Base-by-base conservation (phyloP, 64 coral and sea anemone species). In the Pocillopora verrucosa region DNA sequence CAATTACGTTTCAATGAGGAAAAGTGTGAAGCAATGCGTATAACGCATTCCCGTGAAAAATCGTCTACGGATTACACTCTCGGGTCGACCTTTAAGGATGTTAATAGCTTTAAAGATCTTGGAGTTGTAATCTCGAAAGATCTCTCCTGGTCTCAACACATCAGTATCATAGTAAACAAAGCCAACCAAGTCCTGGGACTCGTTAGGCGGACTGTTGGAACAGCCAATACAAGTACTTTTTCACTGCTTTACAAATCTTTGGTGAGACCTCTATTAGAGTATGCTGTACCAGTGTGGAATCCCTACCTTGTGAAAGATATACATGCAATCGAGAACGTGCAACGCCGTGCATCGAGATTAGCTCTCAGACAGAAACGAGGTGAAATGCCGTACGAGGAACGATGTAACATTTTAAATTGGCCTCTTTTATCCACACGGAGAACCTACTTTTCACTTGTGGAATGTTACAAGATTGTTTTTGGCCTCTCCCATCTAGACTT, bases 1-100 rank as follows among this genome's bases (percentile, higher is more conserved):
- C 84, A 87, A 74, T 7, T 87, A 25, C 57, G 67, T 73, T 87
- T 87, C 20, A 87, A 87, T 87, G 34, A 26, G 68, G 36, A 74
- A 56, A 87, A 70, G 45, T 86, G 82, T 69, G 82, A 72, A 72
- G 73, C 51, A 19, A 58, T 58, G 35, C 78, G 34, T n/a, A 80
- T 80, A 80, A 51, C 78, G 78, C 78, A 80, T 80, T 59, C 78
- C 11, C 78, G 78, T 58, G 78, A 80, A 16, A 35, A 79, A 51
- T 79, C 77, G 37, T 60, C 14, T 79, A 79, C 57, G 12, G 6
- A 79, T 19, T 79, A 79, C 59, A 79, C 2, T 16, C 13, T 79
- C 59, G 77, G 37, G 4, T 60, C 16, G 77, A 16, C 59, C 30
- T 62, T 80, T 25, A 80, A 80, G 30, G 59, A 80, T 62, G 58